A percentile compares a stretch with the other conserved stretches of the same genome.
Evolutionary conservation across 2,888 invertebrate genomes (phyloP).

Genomic region (Laothoe populi): DNA sequence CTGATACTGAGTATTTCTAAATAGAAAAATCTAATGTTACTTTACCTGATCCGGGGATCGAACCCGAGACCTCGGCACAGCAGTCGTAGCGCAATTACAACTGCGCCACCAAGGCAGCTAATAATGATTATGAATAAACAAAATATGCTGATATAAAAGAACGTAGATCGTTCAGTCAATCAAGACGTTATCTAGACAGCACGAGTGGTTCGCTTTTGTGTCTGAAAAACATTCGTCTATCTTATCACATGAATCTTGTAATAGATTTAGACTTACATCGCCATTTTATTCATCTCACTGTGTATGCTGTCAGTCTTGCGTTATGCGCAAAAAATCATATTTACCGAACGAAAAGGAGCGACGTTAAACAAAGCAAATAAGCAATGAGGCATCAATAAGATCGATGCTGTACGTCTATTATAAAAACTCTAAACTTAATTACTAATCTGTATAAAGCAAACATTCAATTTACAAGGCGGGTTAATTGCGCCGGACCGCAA

Average conservation of each 20-base stretch:
- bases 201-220: constrained; percentile 8
- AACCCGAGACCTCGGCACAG: too few relatives aligned
- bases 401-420: constrained; percentile 63
- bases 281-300: constrained; percentile 7
- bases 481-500: constrained; percentile 79
- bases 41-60: too few relatives aligned
- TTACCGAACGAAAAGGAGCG: constrained; percentile 60
- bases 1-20: too few relatives aligned
- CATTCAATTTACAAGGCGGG: constrained; percentile 84
- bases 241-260: constrained; percentile 16
- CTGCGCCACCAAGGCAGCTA: too few relatives aligned
- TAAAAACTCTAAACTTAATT: constrained; percentile 79
- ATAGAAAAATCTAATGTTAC: too few relatives aligned
- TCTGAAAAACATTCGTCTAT: constrained; percentile 10
- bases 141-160: neutral
- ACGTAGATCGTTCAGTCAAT: constrained; percentile 12
- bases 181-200: constrained; percentile 21
- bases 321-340: constrained; percentile 50
- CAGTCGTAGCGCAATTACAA: too few relatives aligned
- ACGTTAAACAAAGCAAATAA: constrained; percentile 66
- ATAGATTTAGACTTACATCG: constrained; percentile 14
- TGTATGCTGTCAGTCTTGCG: constrained; percentile 42
- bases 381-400: constrained; percentile 57
- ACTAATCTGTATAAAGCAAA: constrained; percentile 84
- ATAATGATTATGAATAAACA: constrained; percentile 4